phyloP scores from a whole-genome alignment of 2,797 vertebrate genomes.

The Phataginus tetradactyla region DNA sequence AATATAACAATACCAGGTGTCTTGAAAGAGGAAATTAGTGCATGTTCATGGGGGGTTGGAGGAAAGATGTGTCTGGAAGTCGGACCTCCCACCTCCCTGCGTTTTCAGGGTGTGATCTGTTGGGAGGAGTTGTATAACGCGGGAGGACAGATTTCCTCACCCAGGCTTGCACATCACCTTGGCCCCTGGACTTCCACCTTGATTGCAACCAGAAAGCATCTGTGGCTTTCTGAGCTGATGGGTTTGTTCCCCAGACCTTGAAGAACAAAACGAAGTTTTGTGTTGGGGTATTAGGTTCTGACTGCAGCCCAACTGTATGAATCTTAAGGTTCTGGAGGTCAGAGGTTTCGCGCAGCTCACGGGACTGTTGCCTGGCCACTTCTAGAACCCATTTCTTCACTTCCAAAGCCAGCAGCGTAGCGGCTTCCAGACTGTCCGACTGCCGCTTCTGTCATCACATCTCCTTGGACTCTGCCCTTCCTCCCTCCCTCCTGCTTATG shows the following conservation, averaged over 20 bases:
- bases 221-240: constrained; percentile 25
- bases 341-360: neutral
- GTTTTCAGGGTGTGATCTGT: neutral
- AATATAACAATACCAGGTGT: neutral
- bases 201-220: neutral
- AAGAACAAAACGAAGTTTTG: neutral
- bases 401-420: neutral
- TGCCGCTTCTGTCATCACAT: neutral
- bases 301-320: neutral
- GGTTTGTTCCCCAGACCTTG: neutral
- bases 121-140: neutral
- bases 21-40: neutral
- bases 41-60: accelerated
- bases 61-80: neutral
- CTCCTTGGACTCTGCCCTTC: neutral
- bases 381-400: neutral
- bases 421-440: neutral
- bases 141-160: neutral
- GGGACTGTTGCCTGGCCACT: neutral
- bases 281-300: neutral
- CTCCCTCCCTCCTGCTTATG: neutral
- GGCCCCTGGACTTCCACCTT: neutral
- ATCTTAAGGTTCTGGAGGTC: neutral
- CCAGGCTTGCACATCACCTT: neutral
- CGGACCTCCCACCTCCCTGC: neutral